Evolutionary conservation across 2,888 invertebrate genomes (phyloP).

Genomic region (Idaea dimidiata): DNA sequence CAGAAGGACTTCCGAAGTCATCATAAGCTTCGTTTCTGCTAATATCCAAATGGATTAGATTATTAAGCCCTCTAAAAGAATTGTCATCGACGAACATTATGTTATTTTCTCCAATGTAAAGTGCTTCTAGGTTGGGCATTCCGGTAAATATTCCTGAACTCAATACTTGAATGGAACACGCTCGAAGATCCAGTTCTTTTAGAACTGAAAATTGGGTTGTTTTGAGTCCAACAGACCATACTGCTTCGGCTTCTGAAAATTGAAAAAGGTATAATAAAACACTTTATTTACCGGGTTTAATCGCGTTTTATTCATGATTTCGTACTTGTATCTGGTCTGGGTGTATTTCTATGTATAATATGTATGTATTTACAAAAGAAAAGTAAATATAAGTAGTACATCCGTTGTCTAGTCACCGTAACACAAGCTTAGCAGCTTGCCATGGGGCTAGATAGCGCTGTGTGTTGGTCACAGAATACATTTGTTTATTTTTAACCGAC

Average conservation of each 20-base stretch:
- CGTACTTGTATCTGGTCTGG: too few species aligned
- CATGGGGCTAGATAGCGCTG: too few species aligned
- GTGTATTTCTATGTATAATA: too few species aligned
- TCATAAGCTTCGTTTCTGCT: conserved; percentile 60
- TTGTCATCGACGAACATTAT: conserved; percentile 59
- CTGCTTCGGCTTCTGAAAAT: conserved; percentile 31
- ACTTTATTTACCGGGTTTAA: too few species aligned
- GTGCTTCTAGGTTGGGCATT: conserved; percentile 63
- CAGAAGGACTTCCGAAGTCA: conserved; percentile 27
- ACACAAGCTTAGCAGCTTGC: too few species aligned
- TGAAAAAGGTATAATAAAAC: too few species aligned
- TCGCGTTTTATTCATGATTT: too few species aligned
- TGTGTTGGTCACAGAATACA: too few species aligned
- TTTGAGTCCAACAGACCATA: conserved; percentile 52
- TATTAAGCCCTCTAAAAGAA: conserved; percentile 59
- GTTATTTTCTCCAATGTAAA: conserved; percentile 79
- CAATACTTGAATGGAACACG: conserved; percentile 75
- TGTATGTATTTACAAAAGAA: too few species aligned
- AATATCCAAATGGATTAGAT: conserved; percentile 75
- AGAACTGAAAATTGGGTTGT: conserved; percentile 53
- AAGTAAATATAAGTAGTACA: too few species aligned
- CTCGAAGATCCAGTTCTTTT: conserved; percentile 78
- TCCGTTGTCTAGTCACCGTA: too few species aligned
- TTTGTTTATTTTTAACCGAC: too few species aligned
- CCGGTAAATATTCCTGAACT: conserved; percentile 62